Evolutionary conservation across 2,797 vertebrate species (phyloP), one percentile per base, ranked within the genome.

Genomic region (Danio kyathit): DNA sequence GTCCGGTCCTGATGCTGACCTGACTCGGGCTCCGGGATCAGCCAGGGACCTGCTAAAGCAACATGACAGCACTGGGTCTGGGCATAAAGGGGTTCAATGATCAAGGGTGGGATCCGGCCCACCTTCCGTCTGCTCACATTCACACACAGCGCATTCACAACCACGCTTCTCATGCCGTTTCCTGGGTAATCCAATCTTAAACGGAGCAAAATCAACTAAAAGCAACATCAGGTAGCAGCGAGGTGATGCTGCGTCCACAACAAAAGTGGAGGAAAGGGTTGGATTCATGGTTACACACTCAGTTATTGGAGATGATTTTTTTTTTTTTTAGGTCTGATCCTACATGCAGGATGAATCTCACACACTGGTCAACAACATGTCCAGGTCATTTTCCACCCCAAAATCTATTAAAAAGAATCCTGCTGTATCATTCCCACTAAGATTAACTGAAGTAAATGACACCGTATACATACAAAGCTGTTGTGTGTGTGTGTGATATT

Each of bases 81-180:
- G 60, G 56, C 64, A 67, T 76, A 67, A 52, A 49, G 69, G 73
- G 29, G 63, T 75, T 21, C 59, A 59, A 78, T 56, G 6, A 79
- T 54, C 44, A 77, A 49, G 60, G 80, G 71, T 6, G 57, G 79
- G 79, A 67, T 84, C 82, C 79, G 79, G 82, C 78, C 78, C 86
- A 83, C 74, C 66, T 80, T 64, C 81, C 44, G 76, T 85, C 76
- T 74, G 72, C 60, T 79, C 93, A 94, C 92, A 93, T 38, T 93
- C 90, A 91, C 91, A 91, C 74, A 92, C 92, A 67, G 46, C 14
- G 46, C 72, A 81, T 57, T 57, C n/a, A 70, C 46, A 64, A 46
- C 56, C 59, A 72, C 56, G 56, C 29, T 76, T 54, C 51, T 70
- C 82, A 85, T 80, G 63, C 81, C 17, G 44, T 49, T 81, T 79